These are phyloP conservation scores for Bujurquina vittata DNA, from an alignment of 2,113 vertebrate species.

Conservation along the genomic window DNA sequence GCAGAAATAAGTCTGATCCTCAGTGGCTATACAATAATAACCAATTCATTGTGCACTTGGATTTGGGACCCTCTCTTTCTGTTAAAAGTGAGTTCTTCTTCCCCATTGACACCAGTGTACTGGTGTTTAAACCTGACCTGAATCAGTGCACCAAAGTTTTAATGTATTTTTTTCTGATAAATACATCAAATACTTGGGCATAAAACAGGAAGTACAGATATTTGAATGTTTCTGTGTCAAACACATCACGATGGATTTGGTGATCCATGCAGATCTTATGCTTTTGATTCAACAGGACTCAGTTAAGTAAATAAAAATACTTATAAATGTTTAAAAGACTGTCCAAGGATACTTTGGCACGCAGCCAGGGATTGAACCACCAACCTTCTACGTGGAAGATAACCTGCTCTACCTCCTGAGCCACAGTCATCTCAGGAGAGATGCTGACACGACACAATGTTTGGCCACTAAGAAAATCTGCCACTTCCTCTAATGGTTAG, in stretches of 20 bases:
- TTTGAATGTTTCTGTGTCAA: not conserved
- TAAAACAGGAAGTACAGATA: not conserved
- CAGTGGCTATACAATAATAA: too few relatives aligned
- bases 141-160: not conserved
- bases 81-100: too few relatives aligned
- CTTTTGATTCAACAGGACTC: not conserved
- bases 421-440: too few relatives aligned
- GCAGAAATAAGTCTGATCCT: too few relatives aligned
- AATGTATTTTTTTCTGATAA: not conserved
- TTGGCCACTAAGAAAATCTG: not conserved
- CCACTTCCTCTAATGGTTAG: not conserved
- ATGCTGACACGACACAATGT: not conserved
- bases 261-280: not conserved
- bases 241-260: not conserved
- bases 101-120: too few relatives aligned
- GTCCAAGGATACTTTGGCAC: too few relatives aligned
- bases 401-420: too few relatives aligned
- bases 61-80: too few relatives aligned
- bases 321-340: too few relatives aligned
- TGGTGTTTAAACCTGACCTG: not conserved
- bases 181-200: not conserved
- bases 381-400: too few relatives aligned
- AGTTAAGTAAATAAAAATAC: not conserved
- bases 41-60: too few relatives aligned
- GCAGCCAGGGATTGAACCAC: too few relatives aligned